These are phyloP conservation scores for Zaprionus gabonicus DNA, from an alignment of 1,140 invertebrate species.

Conservation along the genomic window DNA sequence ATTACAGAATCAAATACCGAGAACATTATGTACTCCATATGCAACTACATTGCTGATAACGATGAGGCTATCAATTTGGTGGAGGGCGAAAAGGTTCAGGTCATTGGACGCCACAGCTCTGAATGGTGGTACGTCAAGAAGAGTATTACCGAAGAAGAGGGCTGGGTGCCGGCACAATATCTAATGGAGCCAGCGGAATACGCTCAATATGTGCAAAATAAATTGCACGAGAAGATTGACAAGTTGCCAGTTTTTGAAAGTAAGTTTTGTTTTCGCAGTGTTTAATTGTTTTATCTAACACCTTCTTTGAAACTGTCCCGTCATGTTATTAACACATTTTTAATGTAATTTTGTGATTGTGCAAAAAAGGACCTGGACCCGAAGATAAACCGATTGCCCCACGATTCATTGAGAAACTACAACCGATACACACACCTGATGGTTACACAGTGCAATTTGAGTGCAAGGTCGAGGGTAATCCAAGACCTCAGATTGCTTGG, in stretches of 20 bases:
- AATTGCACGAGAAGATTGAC: conserved; percentile 95
- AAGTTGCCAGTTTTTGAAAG: conserved; percentile 96
- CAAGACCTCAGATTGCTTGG: conserved; percentile 96
- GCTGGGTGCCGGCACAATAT: conserved; percentile 96
- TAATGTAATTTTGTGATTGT: conserved; percentile 62
- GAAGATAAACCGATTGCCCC: conserved; percentile 92
- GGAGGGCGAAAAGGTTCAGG: conserved; percentile 94
- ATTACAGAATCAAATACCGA: conserved; percentile 88
- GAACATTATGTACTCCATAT: conserved; percentile 92
- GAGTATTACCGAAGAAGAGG: conserved; percentile 94
- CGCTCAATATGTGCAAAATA: conserved; percentile 92
- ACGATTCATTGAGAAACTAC: conserved; percentile 93
- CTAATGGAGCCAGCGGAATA: conserved; percentile 93
- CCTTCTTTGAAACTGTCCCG: conserved; percentile 28
- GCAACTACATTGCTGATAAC: conserved; percentile 94
- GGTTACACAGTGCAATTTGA: conserved; percentile 95
- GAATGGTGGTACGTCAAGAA: conserved; percentile 98
- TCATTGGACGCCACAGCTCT: conserved; percentile 91
- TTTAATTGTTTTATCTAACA: conserved; percentile 32
- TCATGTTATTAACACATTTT: conserved; percentile 58
- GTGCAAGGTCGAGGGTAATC: conserved; percentile 94
- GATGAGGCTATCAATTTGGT: conserved; percentile 94
- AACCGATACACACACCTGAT: conserved; percentile 92
- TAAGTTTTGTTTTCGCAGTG: conserved; percentile 85
- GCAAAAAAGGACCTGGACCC: conserved; percentile 89